Conservation (phyloP, 2,888 invertebrate genomes). For the Tanypteryx hageni region DNA sequence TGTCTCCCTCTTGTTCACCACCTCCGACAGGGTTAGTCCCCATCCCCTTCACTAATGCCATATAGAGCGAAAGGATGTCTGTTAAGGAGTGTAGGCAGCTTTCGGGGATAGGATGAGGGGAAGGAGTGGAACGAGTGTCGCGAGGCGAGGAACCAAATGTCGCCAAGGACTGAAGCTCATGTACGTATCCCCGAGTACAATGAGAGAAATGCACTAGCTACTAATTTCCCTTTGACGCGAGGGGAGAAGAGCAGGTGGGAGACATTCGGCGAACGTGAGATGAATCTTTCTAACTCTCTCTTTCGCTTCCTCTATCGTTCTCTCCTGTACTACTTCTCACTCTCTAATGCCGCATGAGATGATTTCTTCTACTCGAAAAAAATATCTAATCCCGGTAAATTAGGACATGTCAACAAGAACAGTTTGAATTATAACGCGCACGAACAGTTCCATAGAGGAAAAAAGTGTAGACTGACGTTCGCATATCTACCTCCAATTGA, state of each 20-base stretch:
- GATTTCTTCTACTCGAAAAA: neutral
- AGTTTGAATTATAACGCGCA: no score
- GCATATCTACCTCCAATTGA: no score
- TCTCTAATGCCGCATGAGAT: neutral
- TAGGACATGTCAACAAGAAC: no score
- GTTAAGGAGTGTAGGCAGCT: neutral
- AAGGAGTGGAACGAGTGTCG: neutral
- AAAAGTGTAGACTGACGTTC: no score
- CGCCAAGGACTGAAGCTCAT: neutral
- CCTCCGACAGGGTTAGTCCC: neutral
- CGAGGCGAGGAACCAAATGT: conserved; percentile 6
- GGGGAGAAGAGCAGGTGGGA: neutral
- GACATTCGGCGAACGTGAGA: neutral
- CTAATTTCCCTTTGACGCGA: neutral
- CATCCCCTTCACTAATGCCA: neutral
- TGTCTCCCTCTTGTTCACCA: neutral
- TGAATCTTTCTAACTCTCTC: neutral
- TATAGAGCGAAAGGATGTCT: conserved; percentile 2
- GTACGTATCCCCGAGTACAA: neutral
- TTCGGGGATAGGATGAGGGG: neutral
- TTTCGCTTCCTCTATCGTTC: neutral
- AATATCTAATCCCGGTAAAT: neutral
- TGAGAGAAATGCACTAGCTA: conserved; percentile 7
- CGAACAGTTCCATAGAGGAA: no score
- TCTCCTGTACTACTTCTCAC: neutral